A percentile compares a stretch with the other conserved stretches of the same genome.
Evolutionary conservation across 2,113 vertebrate species (phyloP).

Genomic region (Cottus gobio): DNA sequence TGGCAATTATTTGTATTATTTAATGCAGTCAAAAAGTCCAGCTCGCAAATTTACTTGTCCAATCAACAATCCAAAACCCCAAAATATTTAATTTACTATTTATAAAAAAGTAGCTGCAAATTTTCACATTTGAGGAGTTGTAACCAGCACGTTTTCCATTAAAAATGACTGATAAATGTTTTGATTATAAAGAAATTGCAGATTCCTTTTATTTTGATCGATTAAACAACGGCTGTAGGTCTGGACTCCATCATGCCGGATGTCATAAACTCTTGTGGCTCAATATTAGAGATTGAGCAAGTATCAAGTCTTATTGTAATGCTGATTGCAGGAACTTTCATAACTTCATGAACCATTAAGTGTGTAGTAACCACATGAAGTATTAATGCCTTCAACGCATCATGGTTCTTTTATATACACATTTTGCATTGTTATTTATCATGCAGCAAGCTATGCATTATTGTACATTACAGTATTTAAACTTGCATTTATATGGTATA

Average conservation of each 20-base stretch:
- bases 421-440: neutral
- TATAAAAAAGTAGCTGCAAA: neutral
- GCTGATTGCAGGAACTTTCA: neutral
- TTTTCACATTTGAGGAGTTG: neutral
- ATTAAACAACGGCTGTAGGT: neutral
- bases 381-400: neutral
- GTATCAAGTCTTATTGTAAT: neutral
- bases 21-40: neutral
- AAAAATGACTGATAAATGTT: neutral
- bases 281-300: neutral
- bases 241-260: neutral
- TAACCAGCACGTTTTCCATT: neutral
- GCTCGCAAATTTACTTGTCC: neutral
- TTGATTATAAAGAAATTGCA: neutral
- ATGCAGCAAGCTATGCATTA: neutral
- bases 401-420: neutral
- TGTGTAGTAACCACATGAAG: neutral
- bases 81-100: neutral
- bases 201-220: neutral
- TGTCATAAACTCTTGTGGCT: neutral
- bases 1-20: neutral
- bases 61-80: neutral
- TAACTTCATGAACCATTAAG: neutral
- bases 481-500: neutral
- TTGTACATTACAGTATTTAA: neutral